These are phyloP conservation scores for zebrafish (Danio rerio) DNA, from an alignment of 2,113 vertebrate genomes.

Conservation along the genomic window DNA sequence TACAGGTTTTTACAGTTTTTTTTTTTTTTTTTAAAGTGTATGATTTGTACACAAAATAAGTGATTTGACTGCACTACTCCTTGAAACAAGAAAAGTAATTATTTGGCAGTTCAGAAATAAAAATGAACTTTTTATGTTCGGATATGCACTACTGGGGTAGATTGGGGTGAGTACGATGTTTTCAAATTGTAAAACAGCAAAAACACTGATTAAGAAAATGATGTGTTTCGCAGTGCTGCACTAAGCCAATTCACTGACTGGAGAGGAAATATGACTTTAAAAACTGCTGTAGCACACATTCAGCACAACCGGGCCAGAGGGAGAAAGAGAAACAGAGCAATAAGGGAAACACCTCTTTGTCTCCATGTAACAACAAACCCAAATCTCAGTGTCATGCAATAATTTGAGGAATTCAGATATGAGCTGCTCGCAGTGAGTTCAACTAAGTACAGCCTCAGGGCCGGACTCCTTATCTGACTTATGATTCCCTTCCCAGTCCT, in stretches of 20 bases:
- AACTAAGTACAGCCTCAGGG: slow-evolving; percentile 15
- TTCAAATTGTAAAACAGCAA: background rate
- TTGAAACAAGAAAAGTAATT: background rate
- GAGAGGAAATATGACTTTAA: slow-evolving; percentile 52
- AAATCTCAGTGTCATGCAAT: background rate
- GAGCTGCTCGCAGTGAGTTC: slow-evolving; percentile 20
- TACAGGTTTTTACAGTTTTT: too few relatives aligned
- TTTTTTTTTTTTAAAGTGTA: too few relatives aligned
- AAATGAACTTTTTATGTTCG: too few relatives aligned
- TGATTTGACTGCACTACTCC: too few relatives aligned
- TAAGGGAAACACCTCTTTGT: slow-evolving; percentile 31
- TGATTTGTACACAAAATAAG: too few relatives aligned
- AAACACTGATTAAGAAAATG: background rate
- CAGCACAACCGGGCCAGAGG: slow-evolving; percentile 48
- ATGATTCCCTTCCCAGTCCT: background rate
- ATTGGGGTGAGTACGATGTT: too few relatives aligned
- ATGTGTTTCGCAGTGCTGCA: slow-evolving; percentile 18
- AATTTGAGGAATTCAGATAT: slow-evolving; percentile 30
- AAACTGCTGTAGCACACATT: slow-evolving; percentile 49
- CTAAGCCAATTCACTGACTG: slow-evolving; percentile 41
- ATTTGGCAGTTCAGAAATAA: background rate
- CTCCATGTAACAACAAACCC: slow-evolving; percentile 5
- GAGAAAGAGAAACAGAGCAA: slow-evolving; percentile 42
- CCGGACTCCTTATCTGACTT: slow-evolving; percentile 37
- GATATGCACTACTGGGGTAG: too few relatives aligned